Evolutionary conservation across 1,140 invertebrate species (phyloP).

Genomic region (Drosophila bocki): DNA sequence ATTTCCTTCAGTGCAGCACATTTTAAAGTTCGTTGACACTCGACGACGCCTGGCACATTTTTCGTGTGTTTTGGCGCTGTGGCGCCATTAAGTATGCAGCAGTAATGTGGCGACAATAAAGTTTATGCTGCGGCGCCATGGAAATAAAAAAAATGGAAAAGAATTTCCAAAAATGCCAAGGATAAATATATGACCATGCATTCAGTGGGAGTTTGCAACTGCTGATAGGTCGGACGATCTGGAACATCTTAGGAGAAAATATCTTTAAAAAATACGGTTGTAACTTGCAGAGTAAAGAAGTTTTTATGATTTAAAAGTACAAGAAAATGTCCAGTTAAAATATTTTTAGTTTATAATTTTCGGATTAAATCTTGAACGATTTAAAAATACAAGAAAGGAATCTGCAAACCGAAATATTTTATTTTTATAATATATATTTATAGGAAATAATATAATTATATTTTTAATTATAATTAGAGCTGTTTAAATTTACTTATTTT

Average conservation of each 20-base stretch:
- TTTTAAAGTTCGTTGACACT: conserved; percentile 79
- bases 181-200: conserved; percentile 9
- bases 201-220: conserved; percentile 18
- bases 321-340: too few species aligned
- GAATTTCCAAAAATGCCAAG: conserved; percentile 21
- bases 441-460: neutral
- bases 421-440: too few species aligned
- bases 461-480: neutral
- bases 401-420: too few species aligned
- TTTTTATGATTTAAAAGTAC: too few species aligned
- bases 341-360: too few species aligned
- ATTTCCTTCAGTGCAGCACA: conserved; percentile 33
- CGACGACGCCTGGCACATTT: conserved; percentile 40
- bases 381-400: too few species aligned
- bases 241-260: neutral
- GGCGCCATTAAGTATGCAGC: conserved; percentile 78
- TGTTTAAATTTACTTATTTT: neutral
- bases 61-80: conserved; percentile 37
- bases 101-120: conserved; percentile 80
- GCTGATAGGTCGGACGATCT: conserved; percentile 1
- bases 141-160: conserved; percentile 15
- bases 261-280: too few species aligned
- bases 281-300: too few species aligned
- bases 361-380: too few species aligned
- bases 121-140: conserved; percentile 68